Evolutionary conservation across 2,113 vertebrate genomes (phyloP).

Genomic region (Ammodytes marinus): DNA sequence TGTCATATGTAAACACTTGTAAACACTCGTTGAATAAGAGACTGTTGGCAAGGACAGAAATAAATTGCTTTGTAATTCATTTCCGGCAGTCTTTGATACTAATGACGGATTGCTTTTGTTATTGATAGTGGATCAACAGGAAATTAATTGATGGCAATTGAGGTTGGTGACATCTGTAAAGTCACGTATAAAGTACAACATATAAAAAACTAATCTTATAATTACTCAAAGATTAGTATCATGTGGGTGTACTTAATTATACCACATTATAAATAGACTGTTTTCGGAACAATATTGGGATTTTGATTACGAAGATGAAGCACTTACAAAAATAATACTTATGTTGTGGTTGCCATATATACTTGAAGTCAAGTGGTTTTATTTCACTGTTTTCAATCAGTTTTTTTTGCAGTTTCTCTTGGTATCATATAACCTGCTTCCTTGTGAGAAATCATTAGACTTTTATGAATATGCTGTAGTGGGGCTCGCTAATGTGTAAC

Average conservation of each 20-base stretch:
- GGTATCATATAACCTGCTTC: background rate
- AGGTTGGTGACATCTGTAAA: background rate
- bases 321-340: background rate
- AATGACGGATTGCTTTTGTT: background rate
- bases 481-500: conserved; percentile 63
- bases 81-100: background rate
- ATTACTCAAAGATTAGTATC: background rate
- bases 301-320: background rate
- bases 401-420: background rate
- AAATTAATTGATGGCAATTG: background rate
- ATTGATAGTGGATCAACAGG: background rate
- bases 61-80: background rate
- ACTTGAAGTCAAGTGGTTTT: background rate
- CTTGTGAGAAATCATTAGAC: background rate
- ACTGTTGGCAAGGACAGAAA: background rate
- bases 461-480: background rate
- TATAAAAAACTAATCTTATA: background rate
- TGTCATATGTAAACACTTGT: background rate
- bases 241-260: background rate
- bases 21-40: background rate
- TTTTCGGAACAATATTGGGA: background rate
- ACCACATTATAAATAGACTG: background rate
- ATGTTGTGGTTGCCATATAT: background rate
- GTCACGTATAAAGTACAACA: background rate
- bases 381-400: conserved; percentile 4